These are phyloP conservation scores for Heteronetta atricapilla DNA, from an alignment of 2,113 vertebrate species.

Conservation along the genomic window DNA sequence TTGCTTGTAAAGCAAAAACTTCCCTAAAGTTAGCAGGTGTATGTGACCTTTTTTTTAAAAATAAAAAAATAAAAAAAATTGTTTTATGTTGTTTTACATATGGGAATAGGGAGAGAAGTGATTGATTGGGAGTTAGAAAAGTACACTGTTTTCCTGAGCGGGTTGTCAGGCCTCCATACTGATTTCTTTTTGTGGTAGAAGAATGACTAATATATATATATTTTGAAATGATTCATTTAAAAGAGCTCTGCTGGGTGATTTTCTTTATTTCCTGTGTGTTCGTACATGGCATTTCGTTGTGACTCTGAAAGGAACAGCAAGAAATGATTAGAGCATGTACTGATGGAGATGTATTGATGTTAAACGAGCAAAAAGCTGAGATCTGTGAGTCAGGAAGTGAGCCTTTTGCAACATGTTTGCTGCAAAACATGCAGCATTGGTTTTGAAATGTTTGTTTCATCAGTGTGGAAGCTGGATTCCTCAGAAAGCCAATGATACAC, in stretches of 20 bases:
- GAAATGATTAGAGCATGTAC: neutral
- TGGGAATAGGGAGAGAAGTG: neutral
- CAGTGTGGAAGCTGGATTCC: neutral
- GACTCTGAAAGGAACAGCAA: neutral
- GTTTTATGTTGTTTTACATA: neutral
- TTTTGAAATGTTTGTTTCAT: neutral
- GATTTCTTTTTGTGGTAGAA: neutral
- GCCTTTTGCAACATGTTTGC: neutral
- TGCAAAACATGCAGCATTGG: neutral
- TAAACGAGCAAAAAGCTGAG: neutral
- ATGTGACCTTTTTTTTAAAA: neutral
- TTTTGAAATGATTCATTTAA: neutral
- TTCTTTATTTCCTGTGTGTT: neutral
- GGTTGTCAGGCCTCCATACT: neutral
- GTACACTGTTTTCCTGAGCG: neutral
- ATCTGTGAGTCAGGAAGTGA: neutral
- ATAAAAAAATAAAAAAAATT: neutral
- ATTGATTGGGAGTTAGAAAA: constrained; percentile 2
- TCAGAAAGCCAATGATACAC: neutral
- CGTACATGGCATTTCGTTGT: neutral
- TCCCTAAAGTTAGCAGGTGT: neutral
- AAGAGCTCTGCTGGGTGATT: neutral
- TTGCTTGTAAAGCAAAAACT: neutral
- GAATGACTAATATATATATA: neutral
- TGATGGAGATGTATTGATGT: neutral